Conservation (phyloP, 2,888 invertebrate species). For the Caenorhabditis japonica region DNA sequence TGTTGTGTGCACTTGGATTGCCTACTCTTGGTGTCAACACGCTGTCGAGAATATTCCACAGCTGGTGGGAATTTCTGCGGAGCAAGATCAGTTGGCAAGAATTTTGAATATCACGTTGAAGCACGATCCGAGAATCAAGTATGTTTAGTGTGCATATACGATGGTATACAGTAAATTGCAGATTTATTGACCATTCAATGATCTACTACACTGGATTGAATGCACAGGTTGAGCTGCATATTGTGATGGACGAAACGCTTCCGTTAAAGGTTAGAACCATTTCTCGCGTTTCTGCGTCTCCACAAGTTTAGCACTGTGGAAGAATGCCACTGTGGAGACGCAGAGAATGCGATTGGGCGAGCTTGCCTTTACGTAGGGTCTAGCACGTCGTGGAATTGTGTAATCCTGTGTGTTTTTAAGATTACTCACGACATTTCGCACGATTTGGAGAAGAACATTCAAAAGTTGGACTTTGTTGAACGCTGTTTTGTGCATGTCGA, state of each 20-base stretch:
- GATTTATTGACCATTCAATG: constrained; percentile 78
- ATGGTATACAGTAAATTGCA: constrained; percentile 15
- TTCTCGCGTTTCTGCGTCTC: neutral
- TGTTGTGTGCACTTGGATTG: constrained; percentile 73
- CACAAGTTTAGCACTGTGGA: neutral
- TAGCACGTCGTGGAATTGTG: too few relatives aligned
- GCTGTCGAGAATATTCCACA: constrained; percentile 72
- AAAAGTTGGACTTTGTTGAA: constrained; percentile 73
- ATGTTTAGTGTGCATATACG: neutral
- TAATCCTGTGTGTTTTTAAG: too few relatives aligned
- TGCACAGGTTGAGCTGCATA: constrained; percentile 75
- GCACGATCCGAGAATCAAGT: constrained; percentile 67
- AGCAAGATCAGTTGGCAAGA: constrained; percentile 69
- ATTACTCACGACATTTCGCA: constrained; percentile 78
- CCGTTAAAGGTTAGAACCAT: constrained; percentile 75
- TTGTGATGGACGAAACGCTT: constrained; percentile 78
- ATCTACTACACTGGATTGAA: constrained; percentile 80
- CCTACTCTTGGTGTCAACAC: constrained; percentile 70
- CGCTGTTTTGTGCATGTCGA: constrained; percentile 71
- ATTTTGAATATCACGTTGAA: constrained; percentile 70
- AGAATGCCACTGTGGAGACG: too few relatives aligned
- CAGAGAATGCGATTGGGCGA: too few relatives aligned
- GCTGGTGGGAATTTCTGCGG: constrained; percentile 66
- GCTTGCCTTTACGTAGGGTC: too few relatives aligned
- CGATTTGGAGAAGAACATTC: constrained; percentile 78